Conservation (phyloP, 2,113 vertebrate genomes). For the Corythoichthys haematopterus region DNA sequence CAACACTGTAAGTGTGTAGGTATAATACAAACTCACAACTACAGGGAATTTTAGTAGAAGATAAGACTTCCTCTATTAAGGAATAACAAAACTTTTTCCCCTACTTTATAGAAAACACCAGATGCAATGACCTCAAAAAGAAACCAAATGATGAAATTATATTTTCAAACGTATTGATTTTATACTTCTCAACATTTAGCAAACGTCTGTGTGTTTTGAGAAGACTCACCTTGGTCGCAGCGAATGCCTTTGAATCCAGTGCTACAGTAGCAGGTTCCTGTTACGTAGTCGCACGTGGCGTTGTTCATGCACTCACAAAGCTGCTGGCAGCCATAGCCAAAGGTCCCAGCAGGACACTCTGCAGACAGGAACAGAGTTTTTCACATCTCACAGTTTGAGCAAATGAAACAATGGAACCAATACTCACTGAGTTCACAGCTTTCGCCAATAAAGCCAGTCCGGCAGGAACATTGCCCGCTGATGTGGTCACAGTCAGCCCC, state of each 20-base stretch:
- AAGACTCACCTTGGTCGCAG: slow-evolving; percentile 85
- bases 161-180: no score
- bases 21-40: no score
- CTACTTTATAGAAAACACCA: no score
- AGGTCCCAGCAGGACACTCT: slow-evolving; percentile 88
- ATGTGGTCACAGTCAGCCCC: slow-evolving; percentile 89
- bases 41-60: no score
- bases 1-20: no score
- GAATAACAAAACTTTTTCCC: no score
- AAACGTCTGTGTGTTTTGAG: not conserved
- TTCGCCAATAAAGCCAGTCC: slow-evolving; percentile 85
- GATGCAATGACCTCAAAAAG: no score
- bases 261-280: slow-evolving; percentile 92
- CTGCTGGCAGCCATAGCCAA: slow-evolving; percentile 90
- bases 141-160: no score
- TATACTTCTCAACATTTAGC: no score
- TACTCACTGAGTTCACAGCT: slow-evolving; percentile 90
- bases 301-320: slow-evolving; percentile 93
- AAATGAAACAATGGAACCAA: not conserved
- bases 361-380: slow-evolving; percentile 7
- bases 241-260: slow-evolving; percentile 90
- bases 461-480: slow-evolving; percentile 81
- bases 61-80: no score
- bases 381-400: not conserved
- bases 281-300: slow-evolving; percentile 90